Evolutionary conservation across 2,797 vertebrate genomes (phyloP).

Genomic region (Glyptemys insculpta): DNA sequence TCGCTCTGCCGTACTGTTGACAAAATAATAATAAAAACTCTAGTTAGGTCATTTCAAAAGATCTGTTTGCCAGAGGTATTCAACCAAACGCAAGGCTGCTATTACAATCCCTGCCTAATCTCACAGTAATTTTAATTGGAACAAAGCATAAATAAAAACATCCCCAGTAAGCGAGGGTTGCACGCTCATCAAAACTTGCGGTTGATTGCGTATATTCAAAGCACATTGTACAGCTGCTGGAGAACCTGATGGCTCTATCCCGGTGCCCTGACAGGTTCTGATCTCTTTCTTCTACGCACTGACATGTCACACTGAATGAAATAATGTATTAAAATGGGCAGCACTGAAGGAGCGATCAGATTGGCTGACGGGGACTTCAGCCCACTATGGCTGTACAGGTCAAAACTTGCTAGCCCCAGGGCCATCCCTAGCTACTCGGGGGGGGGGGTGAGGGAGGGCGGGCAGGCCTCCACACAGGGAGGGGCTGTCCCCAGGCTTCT

Average conservation of each 20-base stretch:
- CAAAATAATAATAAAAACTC: background rate
- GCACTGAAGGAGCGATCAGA: background rate
- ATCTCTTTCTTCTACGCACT: background rate
- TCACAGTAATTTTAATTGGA: slow-evolving; percentile 41
- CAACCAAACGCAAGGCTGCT: background rate
- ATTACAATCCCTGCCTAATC: slow-evolving; percentile 16
- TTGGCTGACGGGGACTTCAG: background rate
- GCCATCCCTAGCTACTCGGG: no score
- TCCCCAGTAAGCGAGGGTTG: slow-evolving; percentile 38
- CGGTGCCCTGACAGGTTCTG: background rate
- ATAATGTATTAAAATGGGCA: background rate
- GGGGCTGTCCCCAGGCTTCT: no score
- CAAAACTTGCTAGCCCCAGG: background rate
- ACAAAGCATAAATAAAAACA: slow-evolving; percentile 53
- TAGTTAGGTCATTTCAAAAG: background rate
- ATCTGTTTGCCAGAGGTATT: slow-evolving; percentile 9
- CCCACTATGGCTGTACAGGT: background rate
- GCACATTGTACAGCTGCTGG: slow-evolving; percentile 8
- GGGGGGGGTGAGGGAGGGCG: no score
- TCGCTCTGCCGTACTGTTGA: background rate
- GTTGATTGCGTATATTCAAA: slow-evolving; percentile 45
- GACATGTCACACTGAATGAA: background rate
- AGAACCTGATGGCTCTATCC: slow-evolving; percentile 21
- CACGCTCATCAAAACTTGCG: slow-evolving; percentile 45
- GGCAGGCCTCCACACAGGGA: no score